These are phyloP conservation scores for Pteronura brasiliensis DNA, from an alignment of 2,113 vertebrate genomes.

Conservation along the genomic window DNA sequence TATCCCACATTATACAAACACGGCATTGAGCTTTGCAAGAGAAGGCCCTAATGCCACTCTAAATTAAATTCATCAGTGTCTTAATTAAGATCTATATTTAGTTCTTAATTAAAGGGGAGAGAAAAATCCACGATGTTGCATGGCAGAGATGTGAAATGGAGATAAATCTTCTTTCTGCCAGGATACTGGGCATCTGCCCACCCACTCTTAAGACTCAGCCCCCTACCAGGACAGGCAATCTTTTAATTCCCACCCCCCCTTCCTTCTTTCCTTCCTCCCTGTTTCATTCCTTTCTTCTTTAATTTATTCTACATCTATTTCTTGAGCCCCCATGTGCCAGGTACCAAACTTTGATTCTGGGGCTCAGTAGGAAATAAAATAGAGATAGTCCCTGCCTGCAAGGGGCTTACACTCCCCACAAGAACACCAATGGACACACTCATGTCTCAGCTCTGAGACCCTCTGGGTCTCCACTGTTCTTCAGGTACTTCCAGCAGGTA, in stretches of 20 bases:
- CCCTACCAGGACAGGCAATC: background rate
- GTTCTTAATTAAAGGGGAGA: slow-evolving; percentile 84
- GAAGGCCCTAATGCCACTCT: slow-evolving; percentile 84
- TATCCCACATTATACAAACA: slow-evolving; percentile 84
- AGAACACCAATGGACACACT: background rate
- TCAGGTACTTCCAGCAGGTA: background rate
- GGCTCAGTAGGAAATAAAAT: background rate
- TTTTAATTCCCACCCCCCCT: background rate
- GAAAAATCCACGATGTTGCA: slow-evolving; percentile 53
- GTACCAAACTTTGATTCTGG: background rate
- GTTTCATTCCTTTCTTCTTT: background rate
- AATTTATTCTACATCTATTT: background rate
- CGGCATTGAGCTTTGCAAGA: slow-evolving; percentile 75
- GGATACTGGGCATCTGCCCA: slow-evolving; percentile 38
- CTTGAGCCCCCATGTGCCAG: background rate
- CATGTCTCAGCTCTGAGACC: background rate
- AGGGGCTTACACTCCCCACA: background rate
- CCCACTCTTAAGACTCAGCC: background rate
- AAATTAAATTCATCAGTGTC: slow-evolving; percentile 88
- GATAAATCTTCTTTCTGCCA: slow-evolving; percentile 52
- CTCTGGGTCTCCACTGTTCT: background rate
- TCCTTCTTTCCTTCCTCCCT: background rate
- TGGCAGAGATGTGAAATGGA: slow-evolving; percentile 34
- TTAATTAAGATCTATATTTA: slow-evolving; percentile 89
- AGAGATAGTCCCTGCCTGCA: background rate